Conservation (phyloP, 2,888 invertebrate species). For the Tridacna crocea region DNA sequence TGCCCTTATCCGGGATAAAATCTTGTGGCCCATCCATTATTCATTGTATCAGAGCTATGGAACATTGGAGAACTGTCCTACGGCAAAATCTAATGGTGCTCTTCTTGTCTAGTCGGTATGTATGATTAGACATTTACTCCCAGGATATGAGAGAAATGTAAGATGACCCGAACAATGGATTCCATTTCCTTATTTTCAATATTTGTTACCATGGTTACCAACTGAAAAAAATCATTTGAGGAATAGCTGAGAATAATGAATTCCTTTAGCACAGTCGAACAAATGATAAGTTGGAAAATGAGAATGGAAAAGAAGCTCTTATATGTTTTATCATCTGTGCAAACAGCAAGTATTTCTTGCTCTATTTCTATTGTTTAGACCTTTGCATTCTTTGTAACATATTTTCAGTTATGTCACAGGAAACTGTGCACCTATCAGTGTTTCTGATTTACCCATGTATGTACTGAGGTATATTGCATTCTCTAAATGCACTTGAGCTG, state of each 20-base stretch:
- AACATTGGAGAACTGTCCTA: constrained; percentile 15
- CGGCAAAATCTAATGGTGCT: constrained; percentile 9
- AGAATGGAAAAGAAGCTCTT: no score
- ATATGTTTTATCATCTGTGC: no score
- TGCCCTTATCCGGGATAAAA: background rate
- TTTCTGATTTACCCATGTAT: no score
- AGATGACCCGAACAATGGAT: constrained; percentile 23
- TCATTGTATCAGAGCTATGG: constrained; percentile 7
- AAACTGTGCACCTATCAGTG: no score
- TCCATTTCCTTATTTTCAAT: constrained; percentile 27
- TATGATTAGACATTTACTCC: constrained; percentile 11
- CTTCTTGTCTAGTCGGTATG: background rate
- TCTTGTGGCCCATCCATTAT: constrained; percentile 9
- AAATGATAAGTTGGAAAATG: no score
- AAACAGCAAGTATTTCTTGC: no score
- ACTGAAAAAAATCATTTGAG: constrained; percentile 11
- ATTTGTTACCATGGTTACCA: constrained; percentile 22
- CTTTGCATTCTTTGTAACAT: no score
- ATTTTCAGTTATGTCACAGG: no score
- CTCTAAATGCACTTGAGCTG: no score
- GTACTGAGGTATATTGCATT: no score
- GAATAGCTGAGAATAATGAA: background rate
- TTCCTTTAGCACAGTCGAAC: background rate
- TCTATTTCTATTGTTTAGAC: no score
- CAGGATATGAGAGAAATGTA: constrained; percentile 25